Base-by-base conservation (phyloP, 2,888 invertebrate species). In the Subacronicta megacephala region DNA sequence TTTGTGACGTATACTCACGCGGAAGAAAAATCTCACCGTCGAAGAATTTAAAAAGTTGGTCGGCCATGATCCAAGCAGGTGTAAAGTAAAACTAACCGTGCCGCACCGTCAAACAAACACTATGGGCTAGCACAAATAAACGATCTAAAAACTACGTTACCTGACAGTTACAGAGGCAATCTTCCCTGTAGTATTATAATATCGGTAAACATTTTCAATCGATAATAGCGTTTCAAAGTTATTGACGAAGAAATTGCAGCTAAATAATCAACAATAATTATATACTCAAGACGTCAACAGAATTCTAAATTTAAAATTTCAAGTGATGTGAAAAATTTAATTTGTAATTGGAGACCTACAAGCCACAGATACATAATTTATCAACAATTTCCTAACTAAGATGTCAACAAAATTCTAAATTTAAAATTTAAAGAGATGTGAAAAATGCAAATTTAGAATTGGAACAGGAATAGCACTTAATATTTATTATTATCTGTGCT, bases 31-130 rank as follows among this genome's bases (percentile, higher is more conserved):
- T 1, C 38, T 45, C 46, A 55, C 18, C 23, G 26, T 7, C 13
- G 20, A 45, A 69, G 57, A 57, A 70, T 64, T 53, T 58, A 26
- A 23, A n/a, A 31, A 51, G 26, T 38, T 52, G 56, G 13, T 20
- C 56, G 73, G 56, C 70, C 76, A 44, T 74, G 74, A 75, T 70
- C 62, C 49, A 51, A 53, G 37, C 40, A 47, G 45, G 49, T 45
- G 57, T 72, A 53, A 51, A 38, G 41, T 53, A 56, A 65, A 62
- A 57, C 47, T 52, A 42, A 58, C 45, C 59, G 16, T 26, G 43
- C 23, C 1, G 9, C 23, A 23, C 23, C 44, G 29, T 35, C 29
- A 51, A 61, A 62, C 45, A 65, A 64, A 72, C 64, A 59, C 35
- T 60, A 49, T 41, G 26, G 31, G 40, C 51, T 26, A 26, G 43